A percentile compares a stretch with the other conserved stretches of the same genome.
Conservation (phyloP, 2,888 invertebrate species). For the Tenthredo livida region DNA sequence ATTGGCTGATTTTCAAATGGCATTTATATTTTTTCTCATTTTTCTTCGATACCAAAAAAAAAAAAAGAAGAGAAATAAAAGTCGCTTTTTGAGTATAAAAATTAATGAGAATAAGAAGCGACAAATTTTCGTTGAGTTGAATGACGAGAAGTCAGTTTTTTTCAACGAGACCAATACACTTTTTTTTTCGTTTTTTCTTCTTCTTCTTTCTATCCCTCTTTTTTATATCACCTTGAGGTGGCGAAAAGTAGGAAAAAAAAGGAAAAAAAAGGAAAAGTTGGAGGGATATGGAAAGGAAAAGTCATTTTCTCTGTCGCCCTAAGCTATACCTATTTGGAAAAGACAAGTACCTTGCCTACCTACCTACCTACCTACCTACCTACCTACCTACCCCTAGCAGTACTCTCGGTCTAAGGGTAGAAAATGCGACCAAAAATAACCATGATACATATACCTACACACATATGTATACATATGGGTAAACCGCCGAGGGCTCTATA, state of each 20-base stretch:
- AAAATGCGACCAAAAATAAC: neutral
- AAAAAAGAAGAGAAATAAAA: too few relatives aligned
- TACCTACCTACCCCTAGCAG: neutral
- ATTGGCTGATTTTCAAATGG: neutral
- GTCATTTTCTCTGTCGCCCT: neutral
- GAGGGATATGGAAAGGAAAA: neutral
- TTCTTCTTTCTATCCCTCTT: too few relatives aligned
- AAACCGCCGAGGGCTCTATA: slow-evolving; percentile 1
- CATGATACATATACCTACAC: neutral
- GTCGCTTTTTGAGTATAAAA: too few relatives aligned
- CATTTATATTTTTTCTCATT: too few relatives aligned
- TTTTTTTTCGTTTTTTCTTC: too few relatives aligned
- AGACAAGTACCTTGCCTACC: neutral
- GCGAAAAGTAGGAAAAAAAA: neutral
- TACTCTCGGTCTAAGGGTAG: neutral
- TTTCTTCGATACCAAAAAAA: too few relatives aligned
- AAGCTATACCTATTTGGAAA: neutral
- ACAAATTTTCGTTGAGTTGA: too few relatives aligned
- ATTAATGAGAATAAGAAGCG: too few relatives aligned
- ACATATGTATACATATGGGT: neutral
- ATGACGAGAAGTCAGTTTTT: too few relatives aligned
- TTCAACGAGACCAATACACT: too few relatives aligned
- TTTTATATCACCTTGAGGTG: neutral
- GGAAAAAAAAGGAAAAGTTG: neutral
- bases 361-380: neutral